phyloP scores from a whole-genome alignment of 35 echinoderm and acorn worm species.

The Apostichopus parvimensis region DNA sequence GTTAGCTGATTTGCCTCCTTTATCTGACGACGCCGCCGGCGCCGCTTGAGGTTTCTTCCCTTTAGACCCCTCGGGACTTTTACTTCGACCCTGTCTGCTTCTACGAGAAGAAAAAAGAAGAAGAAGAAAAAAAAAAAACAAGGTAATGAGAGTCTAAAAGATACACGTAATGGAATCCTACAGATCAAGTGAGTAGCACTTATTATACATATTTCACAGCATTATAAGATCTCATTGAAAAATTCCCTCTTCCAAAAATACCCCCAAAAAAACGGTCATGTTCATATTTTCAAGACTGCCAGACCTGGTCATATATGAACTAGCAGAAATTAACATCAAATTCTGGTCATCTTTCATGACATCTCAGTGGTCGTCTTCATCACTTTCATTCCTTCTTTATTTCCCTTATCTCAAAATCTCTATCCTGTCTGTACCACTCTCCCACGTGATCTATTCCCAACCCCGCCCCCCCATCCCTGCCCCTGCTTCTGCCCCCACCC shows the following conservation, averaged over 20 bases:
- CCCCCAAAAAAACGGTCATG: neutral
- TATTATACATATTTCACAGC: no score
- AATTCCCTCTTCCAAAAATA: neutral
- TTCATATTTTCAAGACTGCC: neutral
- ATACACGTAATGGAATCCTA: no score
- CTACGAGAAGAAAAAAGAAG: neutral
- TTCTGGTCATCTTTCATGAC: constrained; percentile 1
- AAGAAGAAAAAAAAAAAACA: neutral
- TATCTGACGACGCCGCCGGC: neutral
- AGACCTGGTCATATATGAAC: neutral
- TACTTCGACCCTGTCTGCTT: constrained; percentile 8
- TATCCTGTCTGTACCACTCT: no score
- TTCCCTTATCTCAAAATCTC: neutral
- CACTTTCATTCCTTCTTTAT: neutral
- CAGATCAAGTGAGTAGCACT: no score
- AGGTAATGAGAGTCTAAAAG: neutral
- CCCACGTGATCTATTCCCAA: no score
- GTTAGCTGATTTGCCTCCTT: neutral
- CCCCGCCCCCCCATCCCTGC: no score
- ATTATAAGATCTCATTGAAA: no score
- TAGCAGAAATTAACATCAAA: neutral
- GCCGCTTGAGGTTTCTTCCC: neutral
- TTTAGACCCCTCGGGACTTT: constrained; percentile 4
- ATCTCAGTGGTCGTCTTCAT: neutral
- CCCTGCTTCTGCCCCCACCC: no score